Evolutionary conservation across 64 coral and sea anemone species (phyloP).

Genomic region (Exaiptasia diaphana): DNA sequence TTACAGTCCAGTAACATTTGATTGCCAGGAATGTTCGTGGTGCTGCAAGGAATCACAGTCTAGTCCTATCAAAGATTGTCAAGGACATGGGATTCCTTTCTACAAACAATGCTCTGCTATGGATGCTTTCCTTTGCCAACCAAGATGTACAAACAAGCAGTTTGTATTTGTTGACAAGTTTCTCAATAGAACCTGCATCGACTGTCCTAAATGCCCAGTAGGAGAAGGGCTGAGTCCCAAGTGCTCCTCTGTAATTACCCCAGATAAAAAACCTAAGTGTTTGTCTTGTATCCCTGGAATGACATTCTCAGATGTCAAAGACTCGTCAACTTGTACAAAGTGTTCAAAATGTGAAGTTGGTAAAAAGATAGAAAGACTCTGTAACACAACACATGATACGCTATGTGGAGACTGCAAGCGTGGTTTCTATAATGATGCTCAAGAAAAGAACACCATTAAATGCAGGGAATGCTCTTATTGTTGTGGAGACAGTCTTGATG

Average conservation of each 20-base stretch:
- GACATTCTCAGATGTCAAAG: conserved; percentile 12
- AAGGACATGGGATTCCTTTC: background rate
- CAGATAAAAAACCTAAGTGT: background rate
- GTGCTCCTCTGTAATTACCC: conserved; percentile 26
- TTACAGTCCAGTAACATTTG: background rate
- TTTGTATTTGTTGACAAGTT: conserved; percentile 5
- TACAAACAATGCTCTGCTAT: conserved; percentile 37
- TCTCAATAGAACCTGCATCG: background rate
- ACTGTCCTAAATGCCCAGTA: background rate
- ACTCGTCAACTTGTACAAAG: background rate
- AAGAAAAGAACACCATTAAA: background rate
- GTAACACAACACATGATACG: conserved; percentile 44
- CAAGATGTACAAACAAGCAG: conserved; percentile 30
- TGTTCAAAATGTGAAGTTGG: conserved; percentile 41
- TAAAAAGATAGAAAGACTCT: conserved; percentile 12
- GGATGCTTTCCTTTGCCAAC: background rate
- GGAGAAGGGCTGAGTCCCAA: conserved; percentile 11
- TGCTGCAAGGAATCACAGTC: conserved; percentile 1
- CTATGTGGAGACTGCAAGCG: conserved; percentile 34
- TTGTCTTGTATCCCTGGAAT: background rate
- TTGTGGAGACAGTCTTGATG: conserved; percentile 34
- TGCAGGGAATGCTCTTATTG: conserved; percentile 48
- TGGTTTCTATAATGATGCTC: conserved; percentile 29
- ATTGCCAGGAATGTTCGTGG: conserved; percentile 43
- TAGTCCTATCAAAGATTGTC: background rate